Conservation (phyloP, 2,797 vertebrate genomes). For the Amblyopsis hoosieri region DNA sequence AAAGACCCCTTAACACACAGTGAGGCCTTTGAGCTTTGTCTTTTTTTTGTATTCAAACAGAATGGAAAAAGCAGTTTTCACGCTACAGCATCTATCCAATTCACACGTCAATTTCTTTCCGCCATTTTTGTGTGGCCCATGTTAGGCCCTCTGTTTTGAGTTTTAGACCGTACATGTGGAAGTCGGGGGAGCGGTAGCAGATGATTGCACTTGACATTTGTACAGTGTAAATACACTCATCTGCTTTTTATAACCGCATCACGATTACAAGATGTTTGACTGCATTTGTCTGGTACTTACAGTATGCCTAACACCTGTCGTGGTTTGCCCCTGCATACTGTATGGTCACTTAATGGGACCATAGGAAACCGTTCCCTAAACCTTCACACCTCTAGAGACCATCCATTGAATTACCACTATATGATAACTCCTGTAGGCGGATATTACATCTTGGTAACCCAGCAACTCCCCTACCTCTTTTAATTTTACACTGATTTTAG, state of each 20-base stretch:
- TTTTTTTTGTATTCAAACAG: too few relatives aligned
- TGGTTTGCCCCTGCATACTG: constrained; percentile 33
- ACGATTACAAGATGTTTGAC: constrained; percentile 2
- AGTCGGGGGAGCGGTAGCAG: too few relatives aligned
- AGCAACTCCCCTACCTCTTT: constrained; percentile 12
- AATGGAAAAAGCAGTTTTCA: too few relatives aligned
- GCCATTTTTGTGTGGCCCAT: too few relatives aligned
- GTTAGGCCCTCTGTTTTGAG: too few relatives aligned
- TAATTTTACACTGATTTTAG: constrained; percentile 25
- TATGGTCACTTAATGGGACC: constrained; percentile 34
- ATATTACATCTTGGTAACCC: constrained; percentile 27
- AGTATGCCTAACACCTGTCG: constrained; percentile 11
- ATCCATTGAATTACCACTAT: constrained; percentile 43
- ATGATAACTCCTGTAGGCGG: constrained; percentile 41
- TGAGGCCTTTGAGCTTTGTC: too few relatives aligned
- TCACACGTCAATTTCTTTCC: too few relatives aligned
- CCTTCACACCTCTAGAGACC: constrained; percentile 41
- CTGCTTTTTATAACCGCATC: constrained; percentile 2
- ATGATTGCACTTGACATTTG: too few relatives aligned
- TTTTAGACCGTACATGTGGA: too few relatives aligned
- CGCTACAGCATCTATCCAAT: too few relatives aligned
- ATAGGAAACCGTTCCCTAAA: constrained; percentile 49
- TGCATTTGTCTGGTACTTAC: constrained; percentile 10
- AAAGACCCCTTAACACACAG: too few relatives aligned
- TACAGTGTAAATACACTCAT: too few relatives aligned